These are phyloP conservation scores for Podilymbus podiceps DNA, from an alignment of 2,113 vertebrate genomes.

Conservation along the genomic window DNA sequence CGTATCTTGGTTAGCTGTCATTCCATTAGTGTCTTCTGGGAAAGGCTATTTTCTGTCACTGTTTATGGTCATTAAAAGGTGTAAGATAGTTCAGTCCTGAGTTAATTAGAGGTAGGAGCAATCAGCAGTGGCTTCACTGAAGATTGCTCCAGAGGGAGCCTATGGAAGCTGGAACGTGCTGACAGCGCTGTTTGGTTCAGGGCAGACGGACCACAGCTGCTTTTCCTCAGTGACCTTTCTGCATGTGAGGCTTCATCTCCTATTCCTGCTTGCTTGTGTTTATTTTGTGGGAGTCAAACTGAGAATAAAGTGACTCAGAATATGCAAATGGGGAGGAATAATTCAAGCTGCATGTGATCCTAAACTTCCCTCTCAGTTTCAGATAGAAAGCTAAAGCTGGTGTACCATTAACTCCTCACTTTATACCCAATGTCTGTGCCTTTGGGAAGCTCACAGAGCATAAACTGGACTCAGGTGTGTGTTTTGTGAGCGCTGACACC, in stretches of 20 bases:
- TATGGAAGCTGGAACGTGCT: not conserved
- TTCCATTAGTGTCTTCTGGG: not conserved
- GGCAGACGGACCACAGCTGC: not conserved
- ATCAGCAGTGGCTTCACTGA: not conserved
- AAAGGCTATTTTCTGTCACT: not conserved
- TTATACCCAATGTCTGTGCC: not conserved
- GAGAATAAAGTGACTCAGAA: not conserved
- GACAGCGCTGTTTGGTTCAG: not conserved
- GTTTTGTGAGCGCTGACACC: accelerated
- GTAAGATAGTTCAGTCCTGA: not conserved
- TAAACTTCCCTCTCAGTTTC: not conserved
- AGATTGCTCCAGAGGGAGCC: not conserved
- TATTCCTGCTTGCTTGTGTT: not conserved
- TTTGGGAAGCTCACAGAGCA: not conserved
- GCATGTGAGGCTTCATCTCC: not conserved
- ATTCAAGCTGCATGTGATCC: not conserved
- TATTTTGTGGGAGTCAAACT: not conserved
- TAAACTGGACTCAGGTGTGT: not conserved
- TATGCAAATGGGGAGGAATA: not conserved
- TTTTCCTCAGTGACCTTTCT: not conserved
- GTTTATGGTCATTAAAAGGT: not conserved
- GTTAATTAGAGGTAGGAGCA: not conserved
- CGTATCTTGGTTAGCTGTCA: accelerated
- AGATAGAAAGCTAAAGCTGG: not conserved
- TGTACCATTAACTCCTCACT: not conserved